Evolutionary conservation across 2,797 vertebrate genomes (phyloP).

Genomic region (Crocodylus rhombifer): DNA sequence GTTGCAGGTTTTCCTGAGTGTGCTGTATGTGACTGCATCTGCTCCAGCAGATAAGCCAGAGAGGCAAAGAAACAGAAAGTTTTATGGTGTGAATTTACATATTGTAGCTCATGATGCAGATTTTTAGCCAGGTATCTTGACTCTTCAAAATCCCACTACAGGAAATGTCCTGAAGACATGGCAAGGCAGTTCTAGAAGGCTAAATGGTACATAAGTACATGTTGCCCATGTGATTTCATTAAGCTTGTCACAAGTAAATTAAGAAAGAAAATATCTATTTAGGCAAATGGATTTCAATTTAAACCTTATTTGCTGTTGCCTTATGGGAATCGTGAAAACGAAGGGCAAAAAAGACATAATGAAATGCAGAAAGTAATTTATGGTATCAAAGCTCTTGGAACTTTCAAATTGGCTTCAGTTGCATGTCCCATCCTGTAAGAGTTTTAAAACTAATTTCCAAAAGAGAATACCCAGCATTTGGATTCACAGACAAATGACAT

Average conservation of each 20-base stretch:
- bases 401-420: constrained; percentile 34
- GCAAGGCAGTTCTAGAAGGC: neutral
- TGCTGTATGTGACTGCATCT: neutral
- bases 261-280: constrained; percentile 61
- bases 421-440: neutral
- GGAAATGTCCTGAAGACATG: neutral
- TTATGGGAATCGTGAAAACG: constrained; percentile 15
- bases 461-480: neutral
- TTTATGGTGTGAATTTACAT: neutral
- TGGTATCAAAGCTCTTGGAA: constrained; percentile 31
- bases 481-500: neutral
- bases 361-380: constrained; percentile 33
- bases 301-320: constrained; percentile 26
- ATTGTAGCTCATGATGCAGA: neutral
- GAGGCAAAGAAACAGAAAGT: neutral
- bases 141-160: neutral
- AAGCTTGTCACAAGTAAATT: constrained; percentile 51
- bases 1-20: neutral
- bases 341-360: constrained; percentile 30
- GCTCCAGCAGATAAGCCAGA: neutral
- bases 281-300: constrained; percentile 50
- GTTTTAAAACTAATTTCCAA: neutral
- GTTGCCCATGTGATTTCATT: neutral
- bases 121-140: neutral
- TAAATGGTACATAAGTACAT: neutral